Evolutionary conservation across 2,888 invertebrate genomes (phyloP), one percentile per base, ranked within the genome.

Genomic region (Pseudanteris insignis): DNA sequence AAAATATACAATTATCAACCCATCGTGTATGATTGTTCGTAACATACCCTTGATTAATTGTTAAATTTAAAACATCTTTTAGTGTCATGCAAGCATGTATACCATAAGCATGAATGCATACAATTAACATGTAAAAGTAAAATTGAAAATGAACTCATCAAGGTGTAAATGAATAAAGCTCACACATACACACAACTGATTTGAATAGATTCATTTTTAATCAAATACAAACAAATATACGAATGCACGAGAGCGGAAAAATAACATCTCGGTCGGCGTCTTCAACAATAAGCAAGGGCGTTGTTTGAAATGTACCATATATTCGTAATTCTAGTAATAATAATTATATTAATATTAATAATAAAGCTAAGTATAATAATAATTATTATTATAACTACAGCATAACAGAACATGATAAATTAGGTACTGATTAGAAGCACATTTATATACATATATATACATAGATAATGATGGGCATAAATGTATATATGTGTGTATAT

Each of bases 261-360:
- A 29, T 32, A 12, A 18, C 57, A 55, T 43, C 59, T 61, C 57
- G 73, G 74, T 77, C 71, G 66, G 76, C 73, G 64, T 70, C 76
- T 73, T 69, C 71, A 62, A 76, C 70, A 51, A 72, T 72, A 72
- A 70, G 74, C 74, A 69, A 71, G 74, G 75, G 72, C 75, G 74
- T 78, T 77, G 78, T 79, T 79, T 77, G 77, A 78, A 79, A 77
- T 79, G 79, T 79, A 79, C 72, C 76, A 79, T 79, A 79, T 79
- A 79, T 79, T 78, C 78, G 74, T 78, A 79, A 77, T 75, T 77
- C 74, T 71, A 69, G 73, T 75, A 74, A 75, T 66, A 71, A 76
- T 68, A 65, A 67, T 65, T 63, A 59, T 55, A 67, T 38, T 58
- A 54, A 63, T 63, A 58, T 57, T 48, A 50, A 53, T 70, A 69